Evolutionary conservation across 2,888 invertebrate species (phyloP).

Genomic region (Metalampra italica): DNA sequence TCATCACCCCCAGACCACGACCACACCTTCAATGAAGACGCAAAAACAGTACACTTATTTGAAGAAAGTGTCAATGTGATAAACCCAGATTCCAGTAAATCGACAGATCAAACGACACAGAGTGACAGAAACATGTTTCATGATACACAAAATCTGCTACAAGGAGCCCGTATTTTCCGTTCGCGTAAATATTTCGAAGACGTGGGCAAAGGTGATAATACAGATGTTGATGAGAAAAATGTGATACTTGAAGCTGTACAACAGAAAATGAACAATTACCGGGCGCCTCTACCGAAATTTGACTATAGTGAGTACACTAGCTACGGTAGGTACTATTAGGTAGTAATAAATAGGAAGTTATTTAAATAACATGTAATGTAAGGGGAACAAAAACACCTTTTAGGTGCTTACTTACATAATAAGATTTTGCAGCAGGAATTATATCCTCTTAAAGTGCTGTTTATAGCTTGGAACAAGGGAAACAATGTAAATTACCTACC

Average conservation of each 20-base stretch:
- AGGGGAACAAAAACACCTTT: too few species aligned
- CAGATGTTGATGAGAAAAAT: not conserved
- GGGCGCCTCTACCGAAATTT: constrained; percentile 15
- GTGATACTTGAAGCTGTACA: not conserved
- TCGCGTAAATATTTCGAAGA: not conserved
- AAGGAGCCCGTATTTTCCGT: too few species aligned
- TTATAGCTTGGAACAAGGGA: too few species aligned
- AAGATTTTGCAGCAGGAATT: too few species aligned
- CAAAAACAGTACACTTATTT: not conserved
- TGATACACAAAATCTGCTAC: too few species aligned
- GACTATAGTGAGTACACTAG: constrained; percentile 32
- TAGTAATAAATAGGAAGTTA: constrained; percentile 21
- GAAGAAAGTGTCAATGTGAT: not conserved
- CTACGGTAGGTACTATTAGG: too few species aligned
- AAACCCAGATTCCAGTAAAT: not conserved
- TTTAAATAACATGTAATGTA: not conserved
- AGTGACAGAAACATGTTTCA: not conserved
- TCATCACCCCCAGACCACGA: constrained; percentile 3
- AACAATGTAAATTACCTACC: too few species aligned
- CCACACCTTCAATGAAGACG: not conserved
- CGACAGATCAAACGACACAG: not conserved
- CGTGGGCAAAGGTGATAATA: constrained; percentile 1
- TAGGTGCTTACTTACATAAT: too few species aligned
- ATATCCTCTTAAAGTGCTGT: too few species aligned
- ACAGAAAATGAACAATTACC: not conserved